Evolutionary conservation across 2,797 vertebrate genomes (phyloP).

Genomic region (Pseudocheirus occidentalis): DNA sequence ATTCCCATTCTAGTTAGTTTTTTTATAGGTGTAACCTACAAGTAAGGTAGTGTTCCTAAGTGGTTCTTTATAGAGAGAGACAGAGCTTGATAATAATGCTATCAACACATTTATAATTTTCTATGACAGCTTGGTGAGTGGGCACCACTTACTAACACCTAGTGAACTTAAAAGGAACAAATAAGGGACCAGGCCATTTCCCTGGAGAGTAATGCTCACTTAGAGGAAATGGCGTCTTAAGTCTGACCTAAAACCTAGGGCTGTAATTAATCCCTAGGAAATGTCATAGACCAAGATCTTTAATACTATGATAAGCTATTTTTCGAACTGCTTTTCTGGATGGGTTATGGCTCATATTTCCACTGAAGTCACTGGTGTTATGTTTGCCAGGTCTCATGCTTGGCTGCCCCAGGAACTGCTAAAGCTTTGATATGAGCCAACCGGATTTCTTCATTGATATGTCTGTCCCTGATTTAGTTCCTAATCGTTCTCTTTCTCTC

Average conservation of each 20-base stretch:
- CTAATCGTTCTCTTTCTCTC: neutral
- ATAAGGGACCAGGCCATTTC: neutral
- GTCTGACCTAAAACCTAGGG: neutral
- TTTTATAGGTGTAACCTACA: neutral
- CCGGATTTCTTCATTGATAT: neutral
- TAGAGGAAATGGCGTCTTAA: neutral
- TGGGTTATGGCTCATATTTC: neutral
- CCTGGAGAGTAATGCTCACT: neutral
- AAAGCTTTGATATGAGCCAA: neutral
- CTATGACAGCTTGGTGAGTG: neutral
- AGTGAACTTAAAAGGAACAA: neutral
- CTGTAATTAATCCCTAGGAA: neutral
- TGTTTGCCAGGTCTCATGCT: neutral
- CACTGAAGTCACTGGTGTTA: neutral
- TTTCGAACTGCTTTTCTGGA: neutral
- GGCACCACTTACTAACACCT: neutral
- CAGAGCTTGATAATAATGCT: neutral
- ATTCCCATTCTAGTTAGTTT: neutral
- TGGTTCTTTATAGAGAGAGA: neutral
- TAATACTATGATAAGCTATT: neutral
- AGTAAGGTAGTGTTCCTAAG: neutral
- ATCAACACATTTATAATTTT: neutral
- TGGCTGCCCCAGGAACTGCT: neutral
- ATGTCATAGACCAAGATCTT: neutral
- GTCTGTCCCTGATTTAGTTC: neutral